Percentiles rank a stretch among this genome's conserved stretches.
Conservation (phyloP, 2,888 invertebrate genomes). For the Eumerus sabulonum region DNA sequence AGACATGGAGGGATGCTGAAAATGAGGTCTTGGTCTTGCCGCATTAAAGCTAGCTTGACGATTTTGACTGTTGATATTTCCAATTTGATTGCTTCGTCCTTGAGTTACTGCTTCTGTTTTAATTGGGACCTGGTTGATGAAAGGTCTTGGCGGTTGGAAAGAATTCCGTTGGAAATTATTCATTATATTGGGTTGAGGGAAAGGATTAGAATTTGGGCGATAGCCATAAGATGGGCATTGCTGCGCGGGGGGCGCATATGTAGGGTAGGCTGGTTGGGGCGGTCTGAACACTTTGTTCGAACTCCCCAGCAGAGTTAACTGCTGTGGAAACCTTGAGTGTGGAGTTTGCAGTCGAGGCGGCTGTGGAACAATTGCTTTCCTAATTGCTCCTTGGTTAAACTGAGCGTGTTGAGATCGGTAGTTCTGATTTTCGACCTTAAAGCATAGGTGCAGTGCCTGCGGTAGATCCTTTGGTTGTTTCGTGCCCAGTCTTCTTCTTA, state of each 20-base stretch:
- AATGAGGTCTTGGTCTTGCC: not conserved
- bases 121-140: not conserved
- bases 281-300: not conserved
- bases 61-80: constrained; percentile 5
- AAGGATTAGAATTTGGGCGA: too few relatives aligned
- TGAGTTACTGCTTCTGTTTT: constrained; percentile 2
- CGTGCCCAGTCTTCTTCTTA: too few relatives aligned
- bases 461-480: constrained; percentile 64
- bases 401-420: not conserved
- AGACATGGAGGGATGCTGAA: too few relatives aligned
- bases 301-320: not conserved
- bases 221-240: not conserved
- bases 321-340: not conserved
- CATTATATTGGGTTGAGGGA: too few relatives aligned
- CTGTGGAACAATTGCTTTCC: not conserved
- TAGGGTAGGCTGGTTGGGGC: not conserved
- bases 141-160: not conserved
- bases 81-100: constrained; percentile 15
- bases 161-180: not conserved
- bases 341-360: not conserved
- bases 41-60: not conserved
- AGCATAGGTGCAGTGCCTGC: constrained; percentile 57
- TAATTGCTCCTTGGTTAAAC: not conserved
- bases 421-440: constrained; percentile 45
- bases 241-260: not conserved